Evolutionary conservation across 2,113 vertebrate species (phyloP).

Genomic region (Chaetorhynchus papuensis): DNA sequence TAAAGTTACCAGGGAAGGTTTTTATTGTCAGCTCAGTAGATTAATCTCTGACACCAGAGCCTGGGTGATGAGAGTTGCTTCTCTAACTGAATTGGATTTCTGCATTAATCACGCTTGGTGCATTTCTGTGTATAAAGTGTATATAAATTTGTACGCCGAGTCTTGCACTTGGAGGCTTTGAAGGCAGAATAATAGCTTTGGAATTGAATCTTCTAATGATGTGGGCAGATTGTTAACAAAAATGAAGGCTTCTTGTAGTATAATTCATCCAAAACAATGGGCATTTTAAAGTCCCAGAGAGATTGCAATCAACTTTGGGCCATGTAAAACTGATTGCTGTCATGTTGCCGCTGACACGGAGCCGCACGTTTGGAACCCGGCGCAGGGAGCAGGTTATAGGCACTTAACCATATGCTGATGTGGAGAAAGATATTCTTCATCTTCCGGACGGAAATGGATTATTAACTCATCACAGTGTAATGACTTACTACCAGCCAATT

Average conservation of each 20-base stretch:
- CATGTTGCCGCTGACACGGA: neutral
- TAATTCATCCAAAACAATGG: conserved; percentile 64
- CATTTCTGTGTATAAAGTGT: conserved; percentile 26
- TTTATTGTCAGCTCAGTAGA: conserved; percentile 32
- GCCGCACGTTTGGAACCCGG: neutral
- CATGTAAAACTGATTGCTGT: conserved; percentile 44
- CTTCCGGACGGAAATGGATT: conserved; percentile 46
- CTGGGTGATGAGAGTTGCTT: conserved; percentile 11
- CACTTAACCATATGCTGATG: conserved; percentile 56
- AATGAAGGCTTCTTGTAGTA: conserved; percentile 51
- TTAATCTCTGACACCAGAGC: conserved; percentile 38
- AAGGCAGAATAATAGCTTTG: conserved; percentile 60
- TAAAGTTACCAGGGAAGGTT: neutral
- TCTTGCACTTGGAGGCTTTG: conserved; percentile 32
- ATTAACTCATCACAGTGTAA: conserved; percentile 51
- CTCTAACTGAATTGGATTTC: conserved; percentile 40
- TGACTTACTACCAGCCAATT: conserved; percentile 38
- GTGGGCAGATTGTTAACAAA: conserved; percentile 64
- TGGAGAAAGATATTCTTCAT: conserved; percentile 8
- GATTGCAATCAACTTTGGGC: conserved; percentile 48
- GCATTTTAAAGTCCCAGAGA: conserved; percentile 48
- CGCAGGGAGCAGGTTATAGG: neutral
- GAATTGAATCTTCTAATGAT: conserved; percentile 64
- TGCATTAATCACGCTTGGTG: conserved; percentile 20
- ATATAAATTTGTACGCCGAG: conserved; percentile 53